Base-by-base conservation (phyloP, 2,113 vertebrate genomes). In the Arenaria interpres region DNA sequence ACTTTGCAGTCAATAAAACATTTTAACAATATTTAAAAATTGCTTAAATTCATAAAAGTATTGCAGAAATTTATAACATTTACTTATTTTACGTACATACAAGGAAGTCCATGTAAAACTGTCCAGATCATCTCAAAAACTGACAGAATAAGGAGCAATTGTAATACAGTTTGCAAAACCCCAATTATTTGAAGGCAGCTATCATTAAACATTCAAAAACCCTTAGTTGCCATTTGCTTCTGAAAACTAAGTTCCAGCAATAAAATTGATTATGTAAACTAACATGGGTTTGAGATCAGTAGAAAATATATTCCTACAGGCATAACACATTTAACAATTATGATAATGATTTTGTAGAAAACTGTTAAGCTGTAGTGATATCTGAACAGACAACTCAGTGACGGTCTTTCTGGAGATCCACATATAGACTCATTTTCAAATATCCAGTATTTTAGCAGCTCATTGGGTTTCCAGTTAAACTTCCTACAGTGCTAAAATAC, bases 221-320 rank as follows among this genome's bases (percentile, higher is more conserved):
- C 91, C 96, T 94, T 95, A 97, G 96, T 97, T 96, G 97, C 90
- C 96, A 78, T 96, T 97, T 97, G 94, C 69, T 96, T 98, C 96
- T 98, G 98, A 98, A 97, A 97, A 98, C 95, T 94, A 98, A 98
- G 97, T 98, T 98, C 97, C 97, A 98, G 98, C 98, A 98, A 97
- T 98, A 98, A 98, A 99, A 98, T 96, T 90, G 98, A 98, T 97
- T 95, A 96, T 98, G 98, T 98, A 98, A 98, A 98, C 98, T 71
- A 96, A 93, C 64, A 88, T 81, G 83, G 57, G 89, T 80, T 83
- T 97, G 95, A 98, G 96, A 96, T 97, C 96, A 97, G 98, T 98
- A 99, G 98, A 99, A 99, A 99, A 97, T 97, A 75, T 98, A 98
- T 97, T 98, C 98, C 98, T 98, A 98, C 98, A 98, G 96, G 97